Base-by-base conservation (phyloP, 2,888 invertebrate species). In the Aleiodes testaceus region DNA sequence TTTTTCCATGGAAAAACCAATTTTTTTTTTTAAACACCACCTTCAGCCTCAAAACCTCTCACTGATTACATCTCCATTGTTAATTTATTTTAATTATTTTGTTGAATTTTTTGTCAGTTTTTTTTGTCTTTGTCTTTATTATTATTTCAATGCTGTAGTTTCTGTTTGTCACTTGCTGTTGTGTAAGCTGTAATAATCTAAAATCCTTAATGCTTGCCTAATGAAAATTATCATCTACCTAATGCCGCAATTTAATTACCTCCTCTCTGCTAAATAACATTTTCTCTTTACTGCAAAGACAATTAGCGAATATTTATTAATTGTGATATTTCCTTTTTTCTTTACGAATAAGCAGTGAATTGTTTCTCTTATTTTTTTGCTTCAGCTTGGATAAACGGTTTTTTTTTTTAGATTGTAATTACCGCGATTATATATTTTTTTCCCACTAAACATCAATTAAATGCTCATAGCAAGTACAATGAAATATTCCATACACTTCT, bases 11-110 rank as follows among this genome's bases (percentile, higher is more conserved):
- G 26, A 26, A 42, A 42, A 59, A 50, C 16, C 59, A 30, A 59
- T 9, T 59, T 36, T 36, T 36, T 36, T 18, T 30, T 36, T 59
- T 59, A 36, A 59, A 59, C 16, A 59, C 59, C 36, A 42, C 59
- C 59, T 59, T 59, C 59, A 59, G 59, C 59, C 59, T 59, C 59
- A 59, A 59, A 59, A 42, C 59, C 59, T 59, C 59, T 59, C 59
- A 59, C 59, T 14, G 30, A 16, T 59, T 7, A 63, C 45, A 55
- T 45, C 26, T 26, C 26, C 36, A 12, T 20, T 50, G 14, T 44
- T 65, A 64, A 36, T 55, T 36, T 45, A 22, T n/a, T 68, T 44
- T 55, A 55, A 52, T 55, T 55, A 12, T 59, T 44, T 45, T 14
- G 22, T 52, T 22, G 12, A 52, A 18, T 20, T 22, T 63, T 45